Evolutionary conservation across 2,113 vertebrate species (phyloP).

Genomic region (Ameiurus melas): DNA sequence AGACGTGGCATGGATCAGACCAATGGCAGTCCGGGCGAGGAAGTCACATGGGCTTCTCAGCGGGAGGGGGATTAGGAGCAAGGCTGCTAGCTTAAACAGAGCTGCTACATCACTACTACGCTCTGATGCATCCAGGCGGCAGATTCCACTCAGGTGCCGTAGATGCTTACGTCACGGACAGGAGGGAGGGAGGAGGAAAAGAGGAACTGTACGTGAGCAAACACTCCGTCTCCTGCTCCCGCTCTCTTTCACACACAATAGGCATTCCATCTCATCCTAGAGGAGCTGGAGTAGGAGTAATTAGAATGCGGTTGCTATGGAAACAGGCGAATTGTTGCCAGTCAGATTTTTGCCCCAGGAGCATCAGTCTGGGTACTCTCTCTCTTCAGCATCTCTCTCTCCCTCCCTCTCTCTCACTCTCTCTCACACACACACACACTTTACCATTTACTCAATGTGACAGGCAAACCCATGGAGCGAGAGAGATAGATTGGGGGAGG

Average conservation of each 20-base stretch:
- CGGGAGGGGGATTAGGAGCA: constrained; percentile 54
- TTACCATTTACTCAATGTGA: constrained; percentile 36
- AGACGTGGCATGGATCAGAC: constrained; percentile 71
- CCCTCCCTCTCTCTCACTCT: constrained; percentile 36
- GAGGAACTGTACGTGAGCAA: constrained; percentile 41
- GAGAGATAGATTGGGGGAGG: constrained; percentile 24
- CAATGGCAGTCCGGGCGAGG: constrained; percentile 77
- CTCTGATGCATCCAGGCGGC: constrained; percentile 59
- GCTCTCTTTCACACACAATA: constrained; percentile 55
- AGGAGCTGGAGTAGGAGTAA: constrained; percentile 76
- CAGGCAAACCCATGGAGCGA: constrained; percentile 28
- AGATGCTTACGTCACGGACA: constrained; percentile 37
- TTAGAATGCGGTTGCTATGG: constrained; percentile 94
- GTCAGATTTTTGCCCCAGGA: constrained; percentile 81
- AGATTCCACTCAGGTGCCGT: constrained; percentile 54
- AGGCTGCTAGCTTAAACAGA: constrained; percentile 54
- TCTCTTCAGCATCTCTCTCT: constrained; percentile 54
- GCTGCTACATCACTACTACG: constrained; percentile 66
- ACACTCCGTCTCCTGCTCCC: constrained; percentile 21
- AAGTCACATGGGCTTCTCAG: constrained; percentile 68
- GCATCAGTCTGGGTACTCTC: constrained; percentile 72
- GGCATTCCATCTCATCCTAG: constrained; percentile 77
- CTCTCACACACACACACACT: constrained; percentile 24
- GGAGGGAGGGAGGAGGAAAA: neutral
- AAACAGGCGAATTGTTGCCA: constrained; percentile 92